These are phyloP conservation scores for Dendroctonus valens DNA, from an alignment of 1,140 invertebrate genomes.

Conservation along the genomic window DNA sequence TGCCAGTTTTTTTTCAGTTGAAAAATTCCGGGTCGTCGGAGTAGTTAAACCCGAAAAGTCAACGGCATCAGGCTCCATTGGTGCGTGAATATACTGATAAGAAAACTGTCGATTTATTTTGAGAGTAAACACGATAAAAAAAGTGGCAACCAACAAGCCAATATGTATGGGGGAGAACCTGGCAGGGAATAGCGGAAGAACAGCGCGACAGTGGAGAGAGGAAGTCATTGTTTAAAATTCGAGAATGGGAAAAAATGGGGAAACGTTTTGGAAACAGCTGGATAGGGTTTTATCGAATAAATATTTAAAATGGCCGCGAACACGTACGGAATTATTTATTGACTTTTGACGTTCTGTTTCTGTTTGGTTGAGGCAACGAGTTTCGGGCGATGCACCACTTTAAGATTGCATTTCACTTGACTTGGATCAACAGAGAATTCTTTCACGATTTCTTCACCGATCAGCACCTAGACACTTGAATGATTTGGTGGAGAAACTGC, in stretches of 20 bases:
- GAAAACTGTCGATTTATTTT: background rate
- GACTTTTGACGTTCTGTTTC: constrained; percentile 25
- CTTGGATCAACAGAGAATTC: too few relatives aligned
- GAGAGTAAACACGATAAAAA: background rate
- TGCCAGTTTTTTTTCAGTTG: too few relatives aligned
- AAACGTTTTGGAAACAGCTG: constrained; percentile 32
- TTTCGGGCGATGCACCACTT: background rate
- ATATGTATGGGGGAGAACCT: background rate
- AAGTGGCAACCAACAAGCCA: background rate
- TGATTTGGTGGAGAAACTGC: too few relatives aligned
- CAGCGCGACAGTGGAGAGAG: background rate
- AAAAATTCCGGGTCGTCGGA: too few relatives aligned
- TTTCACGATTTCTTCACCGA: too few relatives aligned
- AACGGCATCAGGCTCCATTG: too few relatives aligned
- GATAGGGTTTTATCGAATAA: constrained; percentile 33
- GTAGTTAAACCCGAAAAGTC: too few relatives aligned
- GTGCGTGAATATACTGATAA: too few relatives aligned
- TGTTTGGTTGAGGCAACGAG: constrained; percentile 10
- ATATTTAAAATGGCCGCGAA: constrained; percentile 31
- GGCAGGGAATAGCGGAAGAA: constrained; percentile 2
- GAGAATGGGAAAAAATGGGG: constrained; percentile 23
- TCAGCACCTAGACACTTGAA: too few relatives aligned
- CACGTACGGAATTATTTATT: constrained; percentile 29
- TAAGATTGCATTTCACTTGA: too few relatives aligned
- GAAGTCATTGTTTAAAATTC: constrained; percentile 32